Conservation (phyloP, 2,888 invertebrate genomes). For the Oligia fasciuncula region DNA sequence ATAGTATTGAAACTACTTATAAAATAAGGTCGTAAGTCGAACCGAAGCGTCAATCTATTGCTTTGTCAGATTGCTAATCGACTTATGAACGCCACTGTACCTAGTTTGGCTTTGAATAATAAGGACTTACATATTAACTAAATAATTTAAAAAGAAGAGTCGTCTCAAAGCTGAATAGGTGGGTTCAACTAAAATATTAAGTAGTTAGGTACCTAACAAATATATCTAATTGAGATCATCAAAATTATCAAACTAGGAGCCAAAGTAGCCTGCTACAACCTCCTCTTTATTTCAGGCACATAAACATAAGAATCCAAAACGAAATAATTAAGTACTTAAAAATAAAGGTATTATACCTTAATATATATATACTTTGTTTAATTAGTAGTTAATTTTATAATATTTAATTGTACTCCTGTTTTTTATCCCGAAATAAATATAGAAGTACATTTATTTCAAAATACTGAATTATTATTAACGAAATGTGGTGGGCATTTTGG, state of each 20-base stretch:
- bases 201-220: neutral
- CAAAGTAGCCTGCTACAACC: neutral
- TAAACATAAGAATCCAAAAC: neutral
- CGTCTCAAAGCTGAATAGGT: neutral
- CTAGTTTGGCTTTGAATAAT: neutral
- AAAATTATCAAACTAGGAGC: neutral
- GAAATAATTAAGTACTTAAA: neutral
- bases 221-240: slow-evolving; percentile 1
- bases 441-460: neutral
- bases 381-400: too few species aligned
- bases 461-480: neutral
- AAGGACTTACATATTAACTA: neutral
- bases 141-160: slow-evolving; percentile 2
- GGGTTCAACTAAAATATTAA: neutral
- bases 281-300: neutral
- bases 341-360: neutral
- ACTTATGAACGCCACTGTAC: too few species aligned
- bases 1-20: too few species aligned
- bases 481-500: neutral
- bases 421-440: too few species aligned
- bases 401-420: too few species aligned
- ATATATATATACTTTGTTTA: too few species aligned
- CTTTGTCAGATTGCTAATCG: too few species aligned
- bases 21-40: too few species aligned
- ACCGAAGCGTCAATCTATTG: too few species aligned